Evolutionary conservation across 2,797 vertebrate species (phyloP).

Genomic region (Anableps anableps): DNA sequence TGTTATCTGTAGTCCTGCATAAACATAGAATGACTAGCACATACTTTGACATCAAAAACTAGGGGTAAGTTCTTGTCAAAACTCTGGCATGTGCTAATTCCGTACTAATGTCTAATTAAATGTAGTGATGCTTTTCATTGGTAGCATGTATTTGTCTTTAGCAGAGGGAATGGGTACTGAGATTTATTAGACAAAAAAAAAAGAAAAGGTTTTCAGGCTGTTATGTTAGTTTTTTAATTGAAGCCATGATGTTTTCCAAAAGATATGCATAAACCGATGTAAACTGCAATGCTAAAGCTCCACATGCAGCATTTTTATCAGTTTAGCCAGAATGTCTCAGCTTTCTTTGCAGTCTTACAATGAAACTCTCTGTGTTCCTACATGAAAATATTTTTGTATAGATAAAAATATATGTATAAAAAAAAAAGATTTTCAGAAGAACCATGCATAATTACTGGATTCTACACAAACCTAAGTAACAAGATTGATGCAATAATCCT

Average conservation of each 20-base stretch:
- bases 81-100: constrained; percentile 25
- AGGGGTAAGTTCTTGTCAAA: constrained; percentile 3
- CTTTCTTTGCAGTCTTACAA: not conserved
- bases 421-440: not conserved
- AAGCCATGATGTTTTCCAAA: not conserved
- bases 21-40: not conserved
- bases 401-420: not conserved
- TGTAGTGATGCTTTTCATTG: not conserved
- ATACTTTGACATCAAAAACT: constrained; percentile 4
- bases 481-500: not conserved
- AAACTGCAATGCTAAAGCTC: not conserved
- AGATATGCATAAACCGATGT: not conserved
- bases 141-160: not conserved
- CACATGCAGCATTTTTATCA: not conserved
- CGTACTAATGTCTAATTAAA: constrained; percentile 12
- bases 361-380: not conserved
- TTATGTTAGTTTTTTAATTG: not conserved
- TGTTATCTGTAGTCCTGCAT: not conserved
- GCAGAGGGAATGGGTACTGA: not conserved
- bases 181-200: not conserved
- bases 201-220: not conserved
- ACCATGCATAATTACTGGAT: not conserved
- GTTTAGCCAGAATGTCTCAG: not conserved
- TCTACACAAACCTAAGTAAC: not conserved
- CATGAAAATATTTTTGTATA: not conserved